Evolutionary conservation across 2,797 vertebrate species (phyloP).

Genomic region (Etheostoma nigrum): DNA sequence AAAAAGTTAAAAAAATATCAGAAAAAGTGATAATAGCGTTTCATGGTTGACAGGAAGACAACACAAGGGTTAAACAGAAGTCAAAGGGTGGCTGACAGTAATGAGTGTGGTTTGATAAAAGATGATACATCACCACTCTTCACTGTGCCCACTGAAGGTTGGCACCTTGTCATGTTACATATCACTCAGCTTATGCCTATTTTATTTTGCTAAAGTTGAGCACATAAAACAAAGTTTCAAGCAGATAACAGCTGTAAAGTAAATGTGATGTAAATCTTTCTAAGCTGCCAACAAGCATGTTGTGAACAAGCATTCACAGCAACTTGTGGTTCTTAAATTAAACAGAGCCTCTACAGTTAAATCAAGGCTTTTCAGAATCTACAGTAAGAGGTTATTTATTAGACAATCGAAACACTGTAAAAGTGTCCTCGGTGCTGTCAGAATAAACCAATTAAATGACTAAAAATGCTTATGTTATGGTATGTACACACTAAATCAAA

Average conservation of each 20-base stretch:
- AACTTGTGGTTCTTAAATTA: conserved; percentile 16
- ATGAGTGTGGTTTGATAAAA: conserved; percentile 36
- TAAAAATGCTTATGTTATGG: neutral
- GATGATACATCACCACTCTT: conserved; percentile 17
- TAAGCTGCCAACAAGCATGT: conserved; percentile 21
- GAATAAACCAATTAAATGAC: conserved; percentile 18
- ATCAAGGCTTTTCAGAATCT: conserved; percentile 23
- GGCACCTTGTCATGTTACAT: conserved; percentile 34
- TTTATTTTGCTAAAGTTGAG: conserved; percentile 16
- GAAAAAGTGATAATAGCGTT: too few relatives aligned
- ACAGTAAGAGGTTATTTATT: neutral
- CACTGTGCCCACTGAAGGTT: conserved; percentile 22
- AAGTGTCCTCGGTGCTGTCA: neutral
- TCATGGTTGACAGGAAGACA: too few relatives aligned
- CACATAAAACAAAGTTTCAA: conserved; percentile 29
- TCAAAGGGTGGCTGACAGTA: conserved; percentile 40
- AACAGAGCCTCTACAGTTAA: neutral
- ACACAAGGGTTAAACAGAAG: conserved; percentile 18
- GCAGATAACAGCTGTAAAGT: conserved; percentile 16
- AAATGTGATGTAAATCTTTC: conserved; percentile 18
- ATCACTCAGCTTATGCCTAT: conserved; percentile 21
- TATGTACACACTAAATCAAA: conserved; percentile 6
- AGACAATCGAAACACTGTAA: conserved; percentile 11
- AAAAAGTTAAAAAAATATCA: too few relatives aligned
- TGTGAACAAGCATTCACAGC: conserved; percentile 26